Conservation (phyloP, 2,888 invertebrate species). For the Ceraclea dissimilis region DNA sequence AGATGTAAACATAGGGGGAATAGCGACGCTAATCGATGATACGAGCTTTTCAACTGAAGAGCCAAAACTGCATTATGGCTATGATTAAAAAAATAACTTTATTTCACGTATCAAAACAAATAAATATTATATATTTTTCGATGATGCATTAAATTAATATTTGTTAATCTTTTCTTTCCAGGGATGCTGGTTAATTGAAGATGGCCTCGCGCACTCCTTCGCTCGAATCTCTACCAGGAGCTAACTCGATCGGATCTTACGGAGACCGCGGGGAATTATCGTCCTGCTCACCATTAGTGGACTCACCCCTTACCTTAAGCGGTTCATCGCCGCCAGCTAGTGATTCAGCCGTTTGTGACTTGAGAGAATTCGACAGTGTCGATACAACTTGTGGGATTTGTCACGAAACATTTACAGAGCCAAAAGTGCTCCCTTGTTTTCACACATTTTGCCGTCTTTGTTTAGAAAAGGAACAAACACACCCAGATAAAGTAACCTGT, state of each 20-base stretch:
- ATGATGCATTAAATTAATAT: not conserved
- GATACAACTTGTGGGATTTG: conserved; percentile 62
- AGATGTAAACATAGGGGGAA: conserved; percentile 17
- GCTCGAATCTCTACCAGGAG: conserved; percentile 85
- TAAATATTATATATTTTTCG: no score
- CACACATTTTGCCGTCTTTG: conserved; percentile 81
- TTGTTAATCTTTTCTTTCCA: conserved; percentile 45
- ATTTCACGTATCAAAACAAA: no score
- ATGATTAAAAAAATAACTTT: not conserved
- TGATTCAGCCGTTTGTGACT: conserved; percentile 75
- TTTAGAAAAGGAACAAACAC: conserved; percentile 64
- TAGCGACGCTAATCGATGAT: conserved; percentile 18
- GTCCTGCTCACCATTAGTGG: conserved; percentile 49
- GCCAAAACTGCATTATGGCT: conserved; percentile 2
- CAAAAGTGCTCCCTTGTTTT: conserved; percentile 71
- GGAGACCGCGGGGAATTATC: conserved; percentile 73
- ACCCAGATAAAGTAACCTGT: conserved; percentile 67
- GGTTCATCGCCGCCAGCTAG: conserved; percentile 82
- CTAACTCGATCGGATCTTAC: conserved; percentile 85
- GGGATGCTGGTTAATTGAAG: conserved; percentile 85
- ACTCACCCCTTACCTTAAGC: conserved; percentile 74
- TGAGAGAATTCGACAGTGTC: conserved; percentile 55
- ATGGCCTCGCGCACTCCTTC: conserved; percentile 92
- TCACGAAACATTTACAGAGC: conserved; percentile 66
- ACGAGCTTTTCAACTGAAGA: conserved; percentile 4